A percentile compares a stretch with the other conserved stretches of the same genome.
phyloP scores from a whole-genome alignment of 2,113 vertebrate species.

The Macquaria ambigua region DNA sequence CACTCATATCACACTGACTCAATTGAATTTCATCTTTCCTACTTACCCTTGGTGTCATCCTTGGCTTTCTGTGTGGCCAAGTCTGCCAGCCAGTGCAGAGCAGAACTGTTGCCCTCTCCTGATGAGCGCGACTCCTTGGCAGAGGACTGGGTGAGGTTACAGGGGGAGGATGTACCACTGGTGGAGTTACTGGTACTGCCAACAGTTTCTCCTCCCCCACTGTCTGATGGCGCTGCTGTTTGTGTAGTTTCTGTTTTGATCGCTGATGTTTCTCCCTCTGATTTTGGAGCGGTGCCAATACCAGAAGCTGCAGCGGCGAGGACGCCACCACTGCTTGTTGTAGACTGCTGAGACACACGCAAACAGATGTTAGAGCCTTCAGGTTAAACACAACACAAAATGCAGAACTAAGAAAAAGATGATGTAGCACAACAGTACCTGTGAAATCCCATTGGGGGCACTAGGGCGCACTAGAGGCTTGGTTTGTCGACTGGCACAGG shows the following conservation, averaged over 20 bases:
- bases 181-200: constrained; percentile 64
- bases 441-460: constrained; percentile 96
- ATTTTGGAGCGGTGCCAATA: constrained; percentile 63
- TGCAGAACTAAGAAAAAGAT: neutral
- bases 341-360: constrained; percentile 61
- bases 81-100: constrained; percentile 97
- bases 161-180: constrained; percentile 65
- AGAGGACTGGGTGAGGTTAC: constrained; percentile 78
- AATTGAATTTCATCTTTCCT: neutral
- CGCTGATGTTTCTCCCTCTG: constrained; percentile 75
- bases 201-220: constrained; percentile 78
- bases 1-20: neutral
- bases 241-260: constrained; percentile 79
- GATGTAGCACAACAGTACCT: constrained; percentile 83
- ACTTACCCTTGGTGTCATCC: constrained; percentile 96
- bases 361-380: neutral
- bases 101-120: constrained; percentile 91
- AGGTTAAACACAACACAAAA: constrained; percentile 1
- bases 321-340: constrained; percentile 62
- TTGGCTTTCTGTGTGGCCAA: constrained; percentile 97
- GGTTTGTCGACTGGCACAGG: constrained; percentile 94
- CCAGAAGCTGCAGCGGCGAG: constrained; percentile 50
- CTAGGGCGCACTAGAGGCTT: constrained; percentile 92
- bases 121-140: constrained; percentile 87
- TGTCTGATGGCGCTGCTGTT: constrained; percentile 62